phyloP scores from a whole-genome alignment of 2,888 invertebrate species.

The Eretmocerus hayati region DNA sequence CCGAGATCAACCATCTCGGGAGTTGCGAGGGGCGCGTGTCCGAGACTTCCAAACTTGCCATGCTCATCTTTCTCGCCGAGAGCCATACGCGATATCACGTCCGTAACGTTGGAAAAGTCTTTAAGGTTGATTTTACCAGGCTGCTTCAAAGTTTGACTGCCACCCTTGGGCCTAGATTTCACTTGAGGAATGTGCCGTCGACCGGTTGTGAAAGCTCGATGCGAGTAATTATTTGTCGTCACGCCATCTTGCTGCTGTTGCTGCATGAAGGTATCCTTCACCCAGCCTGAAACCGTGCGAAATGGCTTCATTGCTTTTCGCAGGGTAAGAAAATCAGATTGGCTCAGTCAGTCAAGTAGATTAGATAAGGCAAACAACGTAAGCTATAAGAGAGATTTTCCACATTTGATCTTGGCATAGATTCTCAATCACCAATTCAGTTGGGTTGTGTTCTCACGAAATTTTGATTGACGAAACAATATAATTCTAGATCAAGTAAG shows the following conservation, averaged over 20 bases:
- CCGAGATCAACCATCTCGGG: slow-evolving; percentile 71
- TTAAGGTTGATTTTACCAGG: slow-evolving; percentile 85
- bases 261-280: slow-evolving; percentile 50
- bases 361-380: too few species aligned
- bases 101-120: slow-evolving; percentile 82
- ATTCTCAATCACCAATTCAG: too few species aligned
- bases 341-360: too few species aligned
- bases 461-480: too few species aligned
- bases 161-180: slow-evolving; percentile 61
- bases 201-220: slow-evolving; percentile 66
- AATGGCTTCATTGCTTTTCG: slow-evolving; percentile 24
- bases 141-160: slow-evolving; percentile 69
- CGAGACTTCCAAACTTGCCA: slow-evolving; percentile 36
- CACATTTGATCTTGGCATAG: too few species aligned
- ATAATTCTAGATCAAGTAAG: too few species aligned
- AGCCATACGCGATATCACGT: slow-evolving; percentile 67
- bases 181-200: slow-evolving; percentile 55
- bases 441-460: too few species aligned
- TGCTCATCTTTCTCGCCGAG: slow-evolving; percentile 49
- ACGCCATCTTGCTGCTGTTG: slow-evolving; percentile 38
- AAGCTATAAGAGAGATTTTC: too few species aligned
- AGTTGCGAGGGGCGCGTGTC: slow-evolving; percentile 68
- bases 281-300: slow-evolving; percentile 47
- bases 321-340: slow-evolving; percentile 8
- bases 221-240: slow-evolving; percentile 59